Base-by-base conservation (phyloP, 2,113 vertebrate species). In the Onychostruthus taczanowskii region DNA sequence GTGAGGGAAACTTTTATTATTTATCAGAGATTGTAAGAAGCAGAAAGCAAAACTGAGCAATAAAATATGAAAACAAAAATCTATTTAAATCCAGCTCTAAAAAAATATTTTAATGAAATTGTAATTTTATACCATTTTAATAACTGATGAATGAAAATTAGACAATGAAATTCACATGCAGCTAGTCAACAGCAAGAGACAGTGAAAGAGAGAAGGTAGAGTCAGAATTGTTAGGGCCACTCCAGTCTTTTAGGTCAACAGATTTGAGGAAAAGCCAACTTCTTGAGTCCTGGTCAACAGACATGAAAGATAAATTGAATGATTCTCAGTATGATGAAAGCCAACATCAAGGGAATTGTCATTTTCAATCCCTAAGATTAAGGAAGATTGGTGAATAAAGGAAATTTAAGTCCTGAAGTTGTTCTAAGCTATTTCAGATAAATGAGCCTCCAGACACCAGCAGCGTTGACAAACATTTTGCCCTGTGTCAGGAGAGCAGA, bases 341-440 rank as follows among this genome's bases (percentile, higher is more conserved):
- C 26, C 89, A 82, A 76, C 22, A 22, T 68, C 0, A 0, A 47
- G 68, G 86, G 80, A 93, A 92, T 94, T 93, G 82, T 27, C 1
- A 3, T 87, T 68, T 78, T 91, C 93, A 95, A 88, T 87, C 86
- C 75, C 44, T 72, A 84, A 89, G 90, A 94, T 92, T 89, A 93
- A 63, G n/a, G 56, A 58, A 93, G 75, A 95, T 80, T 44, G 68
- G 72, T 43, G 80, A 92, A 90, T 61, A 78, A 92, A 86, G 44
- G 31, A 91, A 94, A 84, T 59, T 46, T 86, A 93, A 95, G 10
- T 66, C 82, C 62, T 73, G 27, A 67, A 78, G 75, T 82, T 89
- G 87, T 84, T 91, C 61, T 31, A 76, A 92, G 56, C 47, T 41
- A 17, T 72, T 89, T 96, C 76, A 78, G 73, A 92, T 53, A 84